Percentiles rank a stretch among this genome's conserved stretches.
These are phyloP conservation scores for Propsilocerus akamusi DNA, from an alignment of 1,140 invertebrate genomes.

Conservation along the genomic window DNA sequence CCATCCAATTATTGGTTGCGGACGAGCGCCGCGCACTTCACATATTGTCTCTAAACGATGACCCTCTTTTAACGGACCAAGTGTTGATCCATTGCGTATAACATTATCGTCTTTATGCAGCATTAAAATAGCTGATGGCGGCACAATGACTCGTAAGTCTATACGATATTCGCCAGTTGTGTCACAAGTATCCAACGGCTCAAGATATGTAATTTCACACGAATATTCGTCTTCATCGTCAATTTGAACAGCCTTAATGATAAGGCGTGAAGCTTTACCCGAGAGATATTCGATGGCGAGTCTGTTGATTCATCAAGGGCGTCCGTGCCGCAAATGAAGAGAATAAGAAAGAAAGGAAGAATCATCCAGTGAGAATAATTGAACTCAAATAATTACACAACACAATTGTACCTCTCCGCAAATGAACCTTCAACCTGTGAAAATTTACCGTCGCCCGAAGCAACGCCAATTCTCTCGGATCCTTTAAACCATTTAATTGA, in stretches of 20 bases:
- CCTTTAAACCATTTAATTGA: conserved; percentile 81
- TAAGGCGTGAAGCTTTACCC: conserved; percentile 14
- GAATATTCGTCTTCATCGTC: conserved; percentile 22
- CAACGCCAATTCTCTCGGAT: conserved; percentile 61
- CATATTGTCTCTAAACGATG: conserved; percentile 18
- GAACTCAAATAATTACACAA: not conserved
- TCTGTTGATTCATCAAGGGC: conserved; percentile 10
- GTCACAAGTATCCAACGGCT: conserved; percentile 24
- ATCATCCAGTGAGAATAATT: not conserved
- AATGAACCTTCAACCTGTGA: conserved; percentile 3
- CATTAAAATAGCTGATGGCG: conserved; percentile 21
- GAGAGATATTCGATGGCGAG: conserved; percentile 19
- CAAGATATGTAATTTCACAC: conserved; percentile 25
- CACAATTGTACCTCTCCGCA: not conserved
- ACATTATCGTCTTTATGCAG: conserved; percentile 21
- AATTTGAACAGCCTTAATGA: conserved; percentile 22
- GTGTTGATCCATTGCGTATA: conserved; percentile 17
- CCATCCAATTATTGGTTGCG: conserved; percentile 20
- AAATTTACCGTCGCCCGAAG: conserved; percentile 46
- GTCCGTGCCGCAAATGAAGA: not conserved
- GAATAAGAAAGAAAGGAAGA: not conserved
- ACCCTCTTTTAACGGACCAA: conserved; percentile 22
- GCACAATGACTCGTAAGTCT: conserved; percentile 22
- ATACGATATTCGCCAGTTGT: conserved; percentile 23
- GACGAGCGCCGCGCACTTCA: conserved; percentile 18